Evolutionary conservation across 37 sponge, comb jelly and placozoan genomes (phyloP).

Genomic region (Haliclona indistincta): DNA sequence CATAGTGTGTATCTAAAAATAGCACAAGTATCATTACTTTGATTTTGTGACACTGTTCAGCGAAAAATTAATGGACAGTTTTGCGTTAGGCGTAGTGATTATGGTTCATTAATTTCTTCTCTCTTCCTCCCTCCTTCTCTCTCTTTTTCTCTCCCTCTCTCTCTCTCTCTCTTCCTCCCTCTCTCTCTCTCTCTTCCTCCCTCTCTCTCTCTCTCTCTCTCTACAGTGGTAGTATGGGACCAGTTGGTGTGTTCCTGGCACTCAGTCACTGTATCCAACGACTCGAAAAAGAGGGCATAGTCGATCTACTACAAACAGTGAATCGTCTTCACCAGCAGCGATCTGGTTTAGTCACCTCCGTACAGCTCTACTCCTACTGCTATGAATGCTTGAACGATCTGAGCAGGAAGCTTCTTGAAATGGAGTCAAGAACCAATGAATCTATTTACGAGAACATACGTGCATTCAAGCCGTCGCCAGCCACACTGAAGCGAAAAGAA

Average conservation of each 20-base stretch:
- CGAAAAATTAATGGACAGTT: no score
- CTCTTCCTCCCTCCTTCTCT: no score
- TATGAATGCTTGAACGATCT: conserved; percentile 64
- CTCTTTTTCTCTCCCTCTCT: no score
- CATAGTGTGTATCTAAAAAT: no score
- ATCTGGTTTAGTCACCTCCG: conserved; percentile 41
- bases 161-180: no score
- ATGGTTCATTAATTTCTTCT: no score
- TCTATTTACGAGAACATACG: conserved; percentile 13
- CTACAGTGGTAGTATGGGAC: conserved; percentile 54
- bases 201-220: background rate
- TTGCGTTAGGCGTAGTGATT: no score
- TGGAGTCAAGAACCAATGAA: background rate
- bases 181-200: no score
- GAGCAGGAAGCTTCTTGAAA: conserved; percentile 3
- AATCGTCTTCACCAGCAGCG: conserved; percentile 49
- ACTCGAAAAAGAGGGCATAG: conserved; percentile 42
- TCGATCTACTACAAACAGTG: conserved; percentile 71
- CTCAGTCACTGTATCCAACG: conserved; percentile 64
- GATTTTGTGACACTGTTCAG: no score
- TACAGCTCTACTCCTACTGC: conserved; percentile 48
- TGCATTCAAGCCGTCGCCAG: no score
- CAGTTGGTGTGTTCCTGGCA: conserved; percentile 56
- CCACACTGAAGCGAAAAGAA: no score
- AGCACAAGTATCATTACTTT: no score